phyloP scores from a whole-genome alignment of 2,113 vertebrate genomes.

The Martes martes region DNA sequence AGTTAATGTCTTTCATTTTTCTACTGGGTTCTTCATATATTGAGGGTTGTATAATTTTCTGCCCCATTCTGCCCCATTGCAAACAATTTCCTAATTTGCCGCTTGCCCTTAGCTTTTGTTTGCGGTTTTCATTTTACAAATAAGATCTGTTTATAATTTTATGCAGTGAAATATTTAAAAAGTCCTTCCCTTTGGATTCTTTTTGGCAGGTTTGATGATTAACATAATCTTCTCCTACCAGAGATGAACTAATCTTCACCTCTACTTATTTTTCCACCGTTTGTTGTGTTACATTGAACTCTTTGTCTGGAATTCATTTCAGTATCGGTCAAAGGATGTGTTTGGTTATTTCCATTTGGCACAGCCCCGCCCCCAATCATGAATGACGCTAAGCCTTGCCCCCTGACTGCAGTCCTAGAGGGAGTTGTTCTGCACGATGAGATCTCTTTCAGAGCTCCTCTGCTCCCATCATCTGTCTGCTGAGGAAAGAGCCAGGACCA shows the following conservation, averaged over 20 bases:
- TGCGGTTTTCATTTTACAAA: slow-evolving; percentile 11
- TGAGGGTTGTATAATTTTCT: neutral
- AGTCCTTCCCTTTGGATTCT: neutral
- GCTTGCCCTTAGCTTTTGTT: slow-evolving; percentile 20
- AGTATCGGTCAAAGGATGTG: neutral
- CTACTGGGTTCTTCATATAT: neutral
- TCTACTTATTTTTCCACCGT: neutral
- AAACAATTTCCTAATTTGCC: neutral
- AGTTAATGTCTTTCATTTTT: neutral
- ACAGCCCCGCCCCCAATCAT: neutral
- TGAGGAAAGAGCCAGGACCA: neutral
- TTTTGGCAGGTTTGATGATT: neutral
- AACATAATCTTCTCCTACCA: neutral
- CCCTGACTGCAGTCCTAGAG: fast-evolving
- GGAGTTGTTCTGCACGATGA: neutral
- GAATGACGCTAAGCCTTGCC: neutral
- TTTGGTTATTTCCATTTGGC: neutral
- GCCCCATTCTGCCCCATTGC: neutral
- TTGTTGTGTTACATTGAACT: neutral
- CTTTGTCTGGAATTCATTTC: neutral
- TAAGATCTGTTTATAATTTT: neutral
- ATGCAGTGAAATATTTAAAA: neutral
- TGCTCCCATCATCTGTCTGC: neutral
- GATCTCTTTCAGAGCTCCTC: neutral
- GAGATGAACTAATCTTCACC: neutral